phyloP scores from a whole-genome alignment of 92 coral and sea anemone genomes.

The Phenganax stokvisi region DNA sequence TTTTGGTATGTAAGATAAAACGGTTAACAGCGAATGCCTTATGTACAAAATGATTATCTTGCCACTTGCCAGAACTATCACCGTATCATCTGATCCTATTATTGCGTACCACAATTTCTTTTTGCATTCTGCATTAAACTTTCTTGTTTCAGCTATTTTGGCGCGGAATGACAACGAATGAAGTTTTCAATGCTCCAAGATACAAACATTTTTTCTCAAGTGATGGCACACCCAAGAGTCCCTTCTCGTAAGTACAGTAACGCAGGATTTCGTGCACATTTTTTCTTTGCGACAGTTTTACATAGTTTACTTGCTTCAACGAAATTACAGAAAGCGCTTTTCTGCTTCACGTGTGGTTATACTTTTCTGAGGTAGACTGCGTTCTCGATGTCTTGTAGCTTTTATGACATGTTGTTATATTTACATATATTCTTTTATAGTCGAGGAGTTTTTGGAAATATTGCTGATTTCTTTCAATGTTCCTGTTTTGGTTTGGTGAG shows the following conservation, averaged over 20 bases:
- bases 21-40: no score
- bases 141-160: slow-evolving; percentile 60
- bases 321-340: no score
- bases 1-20: no score
- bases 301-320: no score
- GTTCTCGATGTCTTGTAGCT: no score
- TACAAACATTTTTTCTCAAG: slow-evolving; percentile 65
- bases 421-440: slow-evolving; percentile 41
- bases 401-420: no score
- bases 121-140: not conserved
- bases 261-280: no score
- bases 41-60: no score
- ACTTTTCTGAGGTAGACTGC: no score
- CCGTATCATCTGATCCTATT: not conserved
- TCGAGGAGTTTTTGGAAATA: slow-evolving; percentile 78
- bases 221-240: slow-evolving; percentile 60
- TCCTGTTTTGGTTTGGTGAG: slow-evolving; percentile 67
- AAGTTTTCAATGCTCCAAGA: slow-evolving; percentile 67
- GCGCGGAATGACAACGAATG: slow-evolving; percentile 95
- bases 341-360: no score
- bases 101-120: not conserved
- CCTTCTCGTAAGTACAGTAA: slow-evolving; percentile 60
- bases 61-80: no score
- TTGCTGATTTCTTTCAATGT: slow-evolving; percentile 78
- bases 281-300: no score